phyloP scores from a whole-genome alignment of 1,140 invertebrate species.

The Aphidius ervi region DNA sequence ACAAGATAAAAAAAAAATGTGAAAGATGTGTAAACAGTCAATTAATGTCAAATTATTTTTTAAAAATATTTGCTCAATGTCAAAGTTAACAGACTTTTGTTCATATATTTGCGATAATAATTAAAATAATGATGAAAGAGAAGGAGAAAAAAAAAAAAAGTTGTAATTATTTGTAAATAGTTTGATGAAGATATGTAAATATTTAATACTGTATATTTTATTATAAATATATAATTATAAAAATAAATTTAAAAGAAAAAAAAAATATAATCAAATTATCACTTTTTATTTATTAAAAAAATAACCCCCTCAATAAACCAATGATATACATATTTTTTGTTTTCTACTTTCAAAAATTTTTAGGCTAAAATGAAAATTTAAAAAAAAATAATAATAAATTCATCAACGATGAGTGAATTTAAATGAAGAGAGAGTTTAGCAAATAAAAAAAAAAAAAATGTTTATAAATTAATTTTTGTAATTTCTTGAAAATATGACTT shows the following conservation, averaged over 20 bases:
- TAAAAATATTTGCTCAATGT: conserved; percentile 17
- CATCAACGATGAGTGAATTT: too few species aligned
- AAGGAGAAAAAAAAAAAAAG: conserved; percentile 3
- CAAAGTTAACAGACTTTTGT: conserved; percentile 48
- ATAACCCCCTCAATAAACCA: neutral
- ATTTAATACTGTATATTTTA: conserved; percentile 36
- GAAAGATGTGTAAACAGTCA: neutral
- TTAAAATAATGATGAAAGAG: conserved; percentile 29
- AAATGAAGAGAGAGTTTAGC: too few species aligned
- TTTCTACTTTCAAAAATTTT: neutral
- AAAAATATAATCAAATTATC: neutral
- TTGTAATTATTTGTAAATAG: conserved; percentile 54
- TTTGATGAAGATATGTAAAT: conserved; percentile 14
- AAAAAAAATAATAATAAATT: neutral
- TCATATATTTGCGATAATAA: conserved; percentile 23
- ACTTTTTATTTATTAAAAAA: neutral
- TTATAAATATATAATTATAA: conserved; percentile 4
- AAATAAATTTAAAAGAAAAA: conserved; percentile 4
- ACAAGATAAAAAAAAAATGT: too few species aligned
- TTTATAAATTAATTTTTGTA: too few species aligned
- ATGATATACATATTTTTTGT: neutral
- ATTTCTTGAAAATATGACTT: too few species aligned
- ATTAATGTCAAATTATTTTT: too few species aligned
- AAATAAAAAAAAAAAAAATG: too few species aligned
- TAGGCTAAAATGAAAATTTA: neutral